These are phyloP conservation scores for Morone saxatilis DNA, from an alignment of 2,113 vertebrate genomes.

Conservation along the genomic window DNA sequence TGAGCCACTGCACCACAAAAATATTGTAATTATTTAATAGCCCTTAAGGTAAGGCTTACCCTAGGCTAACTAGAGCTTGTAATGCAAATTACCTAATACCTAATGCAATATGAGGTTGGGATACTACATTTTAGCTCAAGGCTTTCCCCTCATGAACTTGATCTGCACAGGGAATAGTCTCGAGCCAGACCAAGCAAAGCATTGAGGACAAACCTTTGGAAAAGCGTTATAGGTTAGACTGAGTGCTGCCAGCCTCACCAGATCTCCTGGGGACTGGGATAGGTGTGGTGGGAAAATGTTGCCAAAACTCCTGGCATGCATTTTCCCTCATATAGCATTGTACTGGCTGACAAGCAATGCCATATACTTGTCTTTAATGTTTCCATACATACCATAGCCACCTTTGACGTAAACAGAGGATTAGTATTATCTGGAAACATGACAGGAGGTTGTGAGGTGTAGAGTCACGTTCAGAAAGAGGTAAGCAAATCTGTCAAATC, in stretches of 20 bases:
- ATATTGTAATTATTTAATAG: slow-evolving; percentile 30
- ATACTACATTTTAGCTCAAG: slow-evolving; percentile 25
- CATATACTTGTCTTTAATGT: background rate
- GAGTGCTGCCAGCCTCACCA: slow-evolving; percentile 42
- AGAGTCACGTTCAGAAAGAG: slow-evolving; percentile 8
- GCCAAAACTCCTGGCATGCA: slow-evolving; percentile 24
- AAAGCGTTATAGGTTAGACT: slow-evolving; percentile 30
- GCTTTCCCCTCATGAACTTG: slow-evolving; percentile 29
- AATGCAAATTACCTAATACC: slow-evolving; percentile 32
- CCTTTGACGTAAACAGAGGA: slow-evolving; percentile 17
- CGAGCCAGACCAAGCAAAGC: slow-evolving; percentile 18
- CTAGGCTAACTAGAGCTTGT: slow-evolving; percentile 17
- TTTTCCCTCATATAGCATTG: background rate
- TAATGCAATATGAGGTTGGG: slow-evolving; percentile 29
- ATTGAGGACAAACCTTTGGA: slow-evolving; percentile 39
- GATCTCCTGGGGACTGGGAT: slow-evolving; percentile 26
- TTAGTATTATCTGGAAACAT: slow-evolving; percentile 22
- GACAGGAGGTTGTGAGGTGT: slow-evolving; percentile 1
- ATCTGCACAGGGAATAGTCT: slow-evolving; percentile 23
- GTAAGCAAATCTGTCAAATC: slow-evolving; percentile 45
- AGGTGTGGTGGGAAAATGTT: slow-evolving; percentile 27
- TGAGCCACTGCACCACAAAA: background rate
- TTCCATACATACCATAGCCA: slow-evolving; percentile 6
- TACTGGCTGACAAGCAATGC: slow-evolving; percentile 29
- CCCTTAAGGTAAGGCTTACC: slow-evolving; percentile 12